Evolutionary conservation across 2,113 vertebrate species (phyloP), one percentile per base, ranked within the genome.

Genomic region (Meleagris gallopavo): DNA sequence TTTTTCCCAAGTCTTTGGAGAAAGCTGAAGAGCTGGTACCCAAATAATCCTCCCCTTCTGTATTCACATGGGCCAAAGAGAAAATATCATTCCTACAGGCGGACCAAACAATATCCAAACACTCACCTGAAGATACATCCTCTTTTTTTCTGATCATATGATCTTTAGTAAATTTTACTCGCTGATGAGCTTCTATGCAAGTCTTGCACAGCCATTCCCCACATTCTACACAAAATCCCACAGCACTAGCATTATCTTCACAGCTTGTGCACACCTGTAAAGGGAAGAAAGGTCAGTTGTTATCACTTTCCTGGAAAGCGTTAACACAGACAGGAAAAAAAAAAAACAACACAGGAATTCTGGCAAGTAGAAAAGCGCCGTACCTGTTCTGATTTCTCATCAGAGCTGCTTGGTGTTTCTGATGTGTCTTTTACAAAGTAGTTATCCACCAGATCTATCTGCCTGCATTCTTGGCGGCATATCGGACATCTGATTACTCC

Each of bases 111-210:
- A 70, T 1, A 86, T 20, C 32, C 80, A 61, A 85, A 55, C 24
- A 80, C 98, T 96, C 97, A 99, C 99, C 99, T 81, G 98, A 97
- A 22, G 98, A 98, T 21, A 99, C 98, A 65, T 99, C 99, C 97
- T 99, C 99, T 94, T 99, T 99, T 83, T 99, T 99, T 78, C 98
- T 98, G 94, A 99, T 99, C 96, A 99, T 99, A 92, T 99, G 99
- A 95, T 99, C 99, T 96, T 99, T 99, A 83, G 99, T 99, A 75
- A 99, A 99, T 94, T 99, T 99, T 29, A 99, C 99, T 95, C 99
- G 97, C 94, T 99, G 99, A 97, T 99, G 99, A 60, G 99, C 99
- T 97, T 99, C 99, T 88, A 99, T 99, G 90, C 99, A 99, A 6
- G 99, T 99, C 96, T 99, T 99, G 90, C 99, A 99, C 24, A 99